phyloP scores from a whole-genome alignment of 2,888 invertebrate species.

The Villa cingulata region DNA sequence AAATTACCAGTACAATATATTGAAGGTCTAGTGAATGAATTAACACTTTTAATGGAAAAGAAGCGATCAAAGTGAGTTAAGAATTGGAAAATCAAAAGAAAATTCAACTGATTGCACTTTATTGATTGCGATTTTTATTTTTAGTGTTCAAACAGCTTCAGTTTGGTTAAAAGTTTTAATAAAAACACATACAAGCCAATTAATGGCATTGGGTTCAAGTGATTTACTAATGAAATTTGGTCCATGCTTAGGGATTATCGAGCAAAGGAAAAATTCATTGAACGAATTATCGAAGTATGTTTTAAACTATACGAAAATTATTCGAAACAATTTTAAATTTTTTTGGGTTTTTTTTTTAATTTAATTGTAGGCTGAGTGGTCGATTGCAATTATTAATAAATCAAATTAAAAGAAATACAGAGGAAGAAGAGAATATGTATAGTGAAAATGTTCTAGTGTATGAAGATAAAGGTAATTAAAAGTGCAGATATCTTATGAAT shows the following conservation, averaged over 20 bases:
- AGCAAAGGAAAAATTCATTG: constrained; percentile 30
- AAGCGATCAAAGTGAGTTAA: constrained; percentile 49
- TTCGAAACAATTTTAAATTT: too few relatives aligned
- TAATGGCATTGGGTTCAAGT: constrained; percentile 31
- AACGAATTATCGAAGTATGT: constrained; percentile 30
- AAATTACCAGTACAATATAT: constrained; percentile 65
- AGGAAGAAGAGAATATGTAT: constrained; percentile 24
- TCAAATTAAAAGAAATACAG: constrained; percentile 31
- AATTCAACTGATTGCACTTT: too few relatives aligned
- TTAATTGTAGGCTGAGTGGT: constrained; percentile 27
- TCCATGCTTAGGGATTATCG: constrained; percentile 32
- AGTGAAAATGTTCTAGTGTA: constrained; percentile 25
- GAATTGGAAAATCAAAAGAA: background rate
- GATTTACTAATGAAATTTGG: constrained; percentile 30
- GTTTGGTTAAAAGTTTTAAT: constrained; percentile 28
- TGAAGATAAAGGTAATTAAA: constrained; percentile 26
- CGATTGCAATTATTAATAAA: constrained; percentile 30
- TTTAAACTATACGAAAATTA: too few relatives aligned
- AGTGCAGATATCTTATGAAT: background rate
- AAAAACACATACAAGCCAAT: constrained; percentile 31
- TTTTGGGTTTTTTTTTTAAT: background rate
- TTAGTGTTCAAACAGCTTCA: constrained; percentile 27
- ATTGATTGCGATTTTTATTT: constrained; percentile 3
- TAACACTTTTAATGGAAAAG: constrained; percentile 51
- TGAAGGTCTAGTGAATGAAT: constrained; percentile 55